These are phyloP conservation scores for Gastracanthus pulcherrimus DNA, from an alignment of 2,888 invertebrate genomes.

Conservation along the genomic window DNA sequence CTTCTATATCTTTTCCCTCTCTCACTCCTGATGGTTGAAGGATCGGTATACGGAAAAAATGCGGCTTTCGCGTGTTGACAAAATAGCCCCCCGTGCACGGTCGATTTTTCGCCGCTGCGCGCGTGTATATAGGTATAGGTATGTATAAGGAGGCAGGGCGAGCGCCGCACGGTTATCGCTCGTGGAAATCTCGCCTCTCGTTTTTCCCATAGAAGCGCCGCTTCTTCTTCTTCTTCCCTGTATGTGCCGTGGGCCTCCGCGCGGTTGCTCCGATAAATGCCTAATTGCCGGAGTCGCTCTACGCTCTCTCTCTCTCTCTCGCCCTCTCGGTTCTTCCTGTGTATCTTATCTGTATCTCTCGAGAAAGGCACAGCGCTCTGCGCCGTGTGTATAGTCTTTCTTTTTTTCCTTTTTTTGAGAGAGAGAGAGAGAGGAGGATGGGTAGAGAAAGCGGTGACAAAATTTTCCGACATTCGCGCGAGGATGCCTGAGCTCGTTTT, in stretches of 20 bases:
- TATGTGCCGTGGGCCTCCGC: neutral
- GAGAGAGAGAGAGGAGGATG: too few relatives aligned
- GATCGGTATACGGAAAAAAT: too few relatives aligned
- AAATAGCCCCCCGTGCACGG: constrained; percentile 6
- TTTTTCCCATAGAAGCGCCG: neutral
- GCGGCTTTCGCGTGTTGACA: constrained; percentile 31
- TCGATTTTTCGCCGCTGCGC: constrained; percentile 21
- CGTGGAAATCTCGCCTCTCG: constrained; percentile 11
- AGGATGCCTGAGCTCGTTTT: too few relatives aligned
- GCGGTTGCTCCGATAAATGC: constrained; percentile 28
- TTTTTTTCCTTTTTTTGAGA: too few relatives aligned
- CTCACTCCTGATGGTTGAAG: too few relatives aligned
- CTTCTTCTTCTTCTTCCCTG: neutral
- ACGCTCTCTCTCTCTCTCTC: too few relatives aligned
- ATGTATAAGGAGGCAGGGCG: neutral
- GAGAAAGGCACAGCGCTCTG: neutral
- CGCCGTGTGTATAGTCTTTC: constrained; percentile 5
- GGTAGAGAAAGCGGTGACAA: neutral
- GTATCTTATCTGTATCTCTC: constrained; percentile 11
- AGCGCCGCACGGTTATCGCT: constrained; percentile 3
- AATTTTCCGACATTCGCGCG: neutral
- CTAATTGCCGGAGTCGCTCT: constrained; percentile 33
- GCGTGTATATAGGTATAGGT: neutral
- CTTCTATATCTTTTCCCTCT: neutral
- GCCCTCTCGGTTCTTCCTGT: constrained; percentile 5